Evolutionary conservation across 2,888 invertebrate species (phyloP).

Genomic region (Endomychus coccineus): DNA sequence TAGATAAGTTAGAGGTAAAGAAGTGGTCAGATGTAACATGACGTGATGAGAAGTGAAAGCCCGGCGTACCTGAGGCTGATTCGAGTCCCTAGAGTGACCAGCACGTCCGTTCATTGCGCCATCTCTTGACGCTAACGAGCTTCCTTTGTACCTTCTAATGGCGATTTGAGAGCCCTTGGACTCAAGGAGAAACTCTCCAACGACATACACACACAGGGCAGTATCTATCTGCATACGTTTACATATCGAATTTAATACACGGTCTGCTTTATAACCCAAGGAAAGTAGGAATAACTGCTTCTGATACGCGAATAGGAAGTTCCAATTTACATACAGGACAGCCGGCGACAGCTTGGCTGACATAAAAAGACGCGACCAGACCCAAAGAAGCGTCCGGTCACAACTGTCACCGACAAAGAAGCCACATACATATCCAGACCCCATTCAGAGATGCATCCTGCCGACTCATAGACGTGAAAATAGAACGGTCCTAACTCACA

Average conservation of each 20-base stretch:
- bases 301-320: conserved; percentile 25
- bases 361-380: conserved; percentile 39
- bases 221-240: conserved; percentile 30
- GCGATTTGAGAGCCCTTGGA: conserved; percentile 38
- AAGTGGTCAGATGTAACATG: too few relatives aligned
- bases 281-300: conserved; percentile 25
- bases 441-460: too few relatives aligned
- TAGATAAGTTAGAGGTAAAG: too few relatives aligned
- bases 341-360: conserved; percentile 40
- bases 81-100: conserved; percentile 32
- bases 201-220: conserved; percentile 1
- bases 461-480: too few relatives aligned
- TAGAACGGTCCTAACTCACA: too few relatives aligned
- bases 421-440: conserved; percentile 27
- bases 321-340: conserved; percentile 38
- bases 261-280: conserved; percentile 22
- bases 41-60: too few relatives aligned
- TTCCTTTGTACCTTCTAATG: conserved; percentile 40
- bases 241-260: conserved; percentile 29
- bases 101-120: conserved; percentile 32
- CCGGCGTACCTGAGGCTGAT: too few relatives aligned
- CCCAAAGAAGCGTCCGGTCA: conserved; percentile 25
- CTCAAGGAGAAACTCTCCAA: neutral
- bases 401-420: conserved; percentile 32
- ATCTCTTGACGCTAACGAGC: conserved; percentile 39